These are phyloP conservation scores for Rhinopithecus roxellana DNA, from an alignment of 2,113 vertebrate species.

Conservation along the genomic window DNA sequence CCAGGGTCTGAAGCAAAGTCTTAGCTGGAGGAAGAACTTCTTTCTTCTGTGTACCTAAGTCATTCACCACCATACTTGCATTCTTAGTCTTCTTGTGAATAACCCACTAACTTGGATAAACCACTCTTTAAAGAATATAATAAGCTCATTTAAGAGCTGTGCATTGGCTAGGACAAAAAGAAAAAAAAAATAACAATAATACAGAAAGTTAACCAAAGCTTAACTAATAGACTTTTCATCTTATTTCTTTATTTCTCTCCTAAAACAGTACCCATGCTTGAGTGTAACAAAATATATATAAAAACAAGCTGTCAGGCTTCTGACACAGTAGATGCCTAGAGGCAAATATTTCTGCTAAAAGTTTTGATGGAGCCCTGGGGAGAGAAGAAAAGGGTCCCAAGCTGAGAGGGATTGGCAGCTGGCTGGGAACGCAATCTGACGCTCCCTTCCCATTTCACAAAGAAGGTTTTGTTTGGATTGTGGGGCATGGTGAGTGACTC, in stretches of 20 bases:
- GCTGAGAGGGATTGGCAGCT: conserved; percentile 63
- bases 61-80: neutral
- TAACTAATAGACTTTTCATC: conserved; percentile 47
- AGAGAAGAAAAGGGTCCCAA: conserved; percentile 47
- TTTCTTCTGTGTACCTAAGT: neutral
- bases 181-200: neutral
- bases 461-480: conserved; percentile 78
- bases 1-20: neutral
- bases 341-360: conserved; percentile 70
- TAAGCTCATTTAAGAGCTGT: neutral
- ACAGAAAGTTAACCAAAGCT: conserved; percentile 1
- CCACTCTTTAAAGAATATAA: neutral
- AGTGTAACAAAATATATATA: conserved; percentile 68
- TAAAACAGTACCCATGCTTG: conserved; percentile 45
- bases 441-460: conserved; percentile 71
- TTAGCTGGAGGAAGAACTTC: neutral
- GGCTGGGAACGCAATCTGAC: conserved; percentile 59
- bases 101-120: neutral
- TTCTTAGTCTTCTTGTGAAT: neutral
- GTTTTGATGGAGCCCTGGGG: conserved; percentile 66
- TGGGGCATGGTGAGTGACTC: conserved; percentile 71
- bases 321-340: conserved; percentile 54
- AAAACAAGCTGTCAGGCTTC: conserved; percentile 72
- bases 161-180: neutral
- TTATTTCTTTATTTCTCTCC: conserved; percentile 30